Evolutionary conservation across 2,888 invertebrate genomes (phyloP).

Genomic region (Lasioglossum vierecki): DNA sequence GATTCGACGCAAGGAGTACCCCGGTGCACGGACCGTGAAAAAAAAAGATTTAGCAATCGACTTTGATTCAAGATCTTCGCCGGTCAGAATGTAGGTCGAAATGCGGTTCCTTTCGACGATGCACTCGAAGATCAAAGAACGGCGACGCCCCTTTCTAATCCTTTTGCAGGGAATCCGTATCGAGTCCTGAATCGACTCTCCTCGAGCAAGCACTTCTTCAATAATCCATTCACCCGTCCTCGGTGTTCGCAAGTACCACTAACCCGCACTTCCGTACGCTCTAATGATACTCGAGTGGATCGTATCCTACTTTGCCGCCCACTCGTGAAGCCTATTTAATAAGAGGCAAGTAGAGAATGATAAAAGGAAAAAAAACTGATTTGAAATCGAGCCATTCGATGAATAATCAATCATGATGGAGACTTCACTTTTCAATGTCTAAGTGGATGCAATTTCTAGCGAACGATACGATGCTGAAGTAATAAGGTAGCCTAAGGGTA

Average conservation of each 20-base stretch:
- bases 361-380: not conserved
- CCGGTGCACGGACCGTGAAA: not conserved
- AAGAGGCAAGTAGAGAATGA: not conserved
- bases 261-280: slow-evolving; percentile 29
- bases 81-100: slow-evolving; percentile 46
- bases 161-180: slow-evolving; percentile 38
- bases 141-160: slow-evolving; percentile 40
- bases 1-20: not conserved
- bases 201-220: slow-evolving; percentile 52
- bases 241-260: slow-evolving; percentile 39
- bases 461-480: too few species aligned
- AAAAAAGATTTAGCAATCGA: slow-evolving; percentile 34
- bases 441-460: not conserved
- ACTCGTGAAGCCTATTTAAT: slow-evolving; percentile 25
- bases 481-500: too few species aligned
- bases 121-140: slow-evolving; percentile 51
- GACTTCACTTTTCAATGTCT: too few species aligned
- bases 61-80: slow-evolving; percentile 11
- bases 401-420: not conserved
- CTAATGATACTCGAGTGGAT: slow-evolving; percentile 42
- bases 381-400: not conserved
- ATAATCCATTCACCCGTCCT: slow-evolving; percentile 52
- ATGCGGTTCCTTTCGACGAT: slow-evolving; percentile 48
- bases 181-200: slow-evolving; percentile 45
- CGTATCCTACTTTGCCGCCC: slow-evolving; percentile 31